Conservation (phyloP, 1,140 invertebrate species). For the Leptinotarsa defecta region DNA sequence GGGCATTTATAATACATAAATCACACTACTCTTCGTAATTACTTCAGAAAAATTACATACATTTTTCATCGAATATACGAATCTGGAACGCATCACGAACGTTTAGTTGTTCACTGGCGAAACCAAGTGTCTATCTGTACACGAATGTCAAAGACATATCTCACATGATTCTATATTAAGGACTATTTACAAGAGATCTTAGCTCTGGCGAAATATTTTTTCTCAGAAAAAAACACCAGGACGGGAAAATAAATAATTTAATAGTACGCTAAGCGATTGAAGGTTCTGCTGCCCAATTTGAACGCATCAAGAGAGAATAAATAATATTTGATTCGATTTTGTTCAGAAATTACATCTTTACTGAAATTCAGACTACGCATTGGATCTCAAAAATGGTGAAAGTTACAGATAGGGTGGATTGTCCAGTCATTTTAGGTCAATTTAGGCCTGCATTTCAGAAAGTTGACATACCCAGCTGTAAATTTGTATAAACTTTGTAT, state of each 20-base stretch:
- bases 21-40: constrained; percentile 51
- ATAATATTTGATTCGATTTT: too few relatives aligned
- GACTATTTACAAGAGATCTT: constrained; percentile 3
- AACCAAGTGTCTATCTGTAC: constrained; percentile 11
- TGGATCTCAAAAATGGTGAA: too few relatives aligned
- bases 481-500: too few relatives aligned
- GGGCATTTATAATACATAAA: constrained; percentile 49
- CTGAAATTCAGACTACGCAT: too few relatives aligned
- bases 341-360: too few relatives aligned
- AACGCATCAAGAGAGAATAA: not conserved
- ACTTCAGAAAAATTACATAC: constrained; percentile 31
- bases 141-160: not conserved
- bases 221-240: not conserved
- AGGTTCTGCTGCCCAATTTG: not conserved
- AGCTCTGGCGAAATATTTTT: not conserved
- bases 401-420: too few relatives aligned
- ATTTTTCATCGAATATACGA: constrained; percentile 13
- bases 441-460: too few relatives aligned
- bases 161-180: not conserved
- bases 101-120: not conserved
- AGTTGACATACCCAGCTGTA: too few relatives aligned
- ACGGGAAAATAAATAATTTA: not conserved
- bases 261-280: not conserved
- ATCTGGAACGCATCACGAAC: constrained; percentile 17
- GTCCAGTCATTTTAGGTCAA: too few relatives aligned